Evolutionary conservation across 2,797 vertebrate genomes (phyloP).

Genomic region (Zenarchopterus dispar): DNA sequence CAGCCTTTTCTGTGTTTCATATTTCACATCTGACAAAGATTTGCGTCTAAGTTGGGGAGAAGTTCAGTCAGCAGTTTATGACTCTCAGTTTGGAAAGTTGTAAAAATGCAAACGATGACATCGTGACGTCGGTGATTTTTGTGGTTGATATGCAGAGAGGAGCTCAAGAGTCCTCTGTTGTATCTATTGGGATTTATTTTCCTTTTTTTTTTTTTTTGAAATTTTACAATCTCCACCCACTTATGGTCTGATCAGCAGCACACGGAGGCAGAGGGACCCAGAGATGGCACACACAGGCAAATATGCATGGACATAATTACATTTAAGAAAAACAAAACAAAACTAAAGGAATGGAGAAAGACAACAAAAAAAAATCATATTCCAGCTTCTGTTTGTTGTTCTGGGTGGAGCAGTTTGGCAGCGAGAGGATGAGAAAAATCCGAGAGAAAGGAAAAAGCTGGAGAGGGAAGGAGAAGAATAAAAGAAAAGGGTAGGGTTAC

Average conservation of each 20-base stretch:
- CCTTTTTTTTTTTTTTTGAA: too few relatives aligned
- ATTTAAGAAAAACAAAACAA: neutral
- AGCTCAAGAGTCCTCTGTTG: constrained; percentile 42
- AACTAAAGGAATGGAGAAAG: neutral
- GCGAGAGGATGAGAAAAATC: constrained; percentile 14
- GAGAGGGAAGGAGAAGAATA: constrained; percentile 54
- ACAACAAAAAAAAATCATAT: constrained; percentile 20
- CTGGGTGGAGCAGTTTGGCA: constrained; percentile 80
- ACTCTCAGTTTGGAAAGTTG: neutral
- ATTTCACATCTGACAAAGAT: constrained; percentile 2
- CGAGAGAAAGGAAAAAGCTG: constrained; percentile 21
- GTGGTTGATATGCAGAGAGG: constrained; percentile 24
- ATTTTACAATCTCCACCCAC: constrained; percentile 60
- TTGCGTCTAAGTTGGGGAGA: constrained; percentile 8
- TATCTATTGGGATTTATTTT: constrained; percentile 39
- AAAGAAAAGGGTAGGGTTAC: constrained; percentile 61
- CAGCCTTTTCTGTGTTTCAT: neutral
- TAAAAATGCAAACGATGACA: constrained; percentile 24
- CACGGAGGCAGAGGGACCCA: constrained; percentile 22
- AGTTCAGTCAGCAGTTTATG: constrained; percentile 13
- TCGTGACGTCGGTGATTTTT: constrained; percentile 40
- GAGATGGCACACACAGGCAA: constrained; percentile 23
- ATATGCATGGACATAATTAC: neutral
- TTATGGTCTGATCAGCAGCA: constrained; percentile 47
- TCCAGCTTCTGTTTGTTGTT: constrained; percentile 47